Evolutionary conservation across 2,113 vertebrate species (phyloP), one percentile per base, ranked within the genome.

Genomic region (Illadopsis cleaveri): DNA sequence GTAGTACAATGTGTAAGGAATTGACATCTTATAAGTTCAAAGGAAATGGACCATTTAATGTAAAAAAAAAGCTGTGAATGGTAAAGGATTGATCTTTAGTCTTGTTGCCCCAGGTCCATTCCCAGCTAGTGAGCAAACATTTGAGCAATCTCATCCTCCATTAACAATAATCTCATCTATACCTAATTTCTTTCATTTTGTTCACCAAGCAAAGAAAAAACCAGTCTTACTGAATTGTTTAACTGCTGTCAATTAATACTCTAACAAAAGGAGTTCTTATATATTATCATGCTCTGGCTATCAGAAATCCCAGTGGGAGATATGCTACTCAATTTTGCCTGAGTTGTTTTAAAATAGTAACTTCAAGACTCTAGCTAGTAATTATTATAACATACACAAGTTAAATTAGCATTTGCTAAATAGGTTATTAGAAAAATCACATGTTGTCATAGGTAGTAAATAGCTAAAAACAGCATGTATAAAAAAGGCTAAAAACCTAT

Each of bases 331-430:
- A n/a, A 2, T 77, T 85, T 65, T 86, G 24, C 20, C 40, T 14
- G 18, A 86, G 53, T 23, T 91, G 12, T 44, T 76, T 82, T 61
- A 53, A 89, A 86, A 28, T 45, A 76, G 72, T 28, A 64, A 44
- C 66, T 77, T 70, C 58, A 71, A 77, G n/a, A 44, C 24, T 51
- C 6, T 23, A 38, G 33, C 51, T 83, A 70, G 15, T 37, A 56
- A 82, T 53, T 76, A 77, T 40, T 76, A 27, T 65, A 85, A 80
- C 8, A 77, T 24, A 87, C 1, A 50, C 11, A 80, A 54, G 11
- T 61, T 70, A 83, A 95, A 86, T 88, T 40, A 82, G 21, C n/a
- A 23, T 88, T 86, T 93, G n/a, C 28, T 81, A 86, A 86, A 75
- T 24, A 91, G 22, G 8, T 76, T 92, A 88, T 68, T 91, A 75